Conservation (phyloP, 2,113 vertebrate genomes). For the Macrotus californicus region DNA sequence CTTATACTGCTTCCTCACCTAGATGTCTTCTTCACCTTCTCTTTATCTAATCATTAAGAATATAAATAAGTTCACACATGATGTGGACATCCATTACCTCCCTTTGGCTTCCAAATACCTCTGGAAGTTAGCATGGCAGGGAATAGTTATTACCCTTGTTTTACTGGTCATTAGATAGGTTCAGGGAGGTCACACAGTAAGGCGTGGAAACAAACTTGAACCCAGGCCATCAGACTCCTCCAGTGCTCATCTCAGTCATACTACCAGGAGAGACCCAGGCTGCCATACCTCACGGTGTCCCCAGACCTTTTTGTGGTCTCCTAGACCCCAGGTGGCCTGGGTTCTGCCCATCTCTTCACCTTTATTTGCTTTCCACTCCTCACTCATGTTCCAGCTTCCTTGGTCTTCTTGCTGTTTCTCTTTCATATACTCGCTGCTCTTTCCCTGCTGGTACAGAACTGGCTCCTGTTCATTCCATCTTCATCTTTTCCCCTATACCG, state of each 20-base stretch:
- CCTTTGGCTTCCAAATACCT: not conserved
- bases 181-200: not conserved
- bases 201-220: not conserved
- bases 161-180: not conserved
- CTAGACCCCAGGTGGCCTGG: not conserved
- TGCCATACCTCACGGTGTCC: not conserved
- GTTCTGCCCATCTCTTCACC: not conserved
- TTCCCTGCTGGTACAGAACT: not conserved
- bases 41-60: not conserved
- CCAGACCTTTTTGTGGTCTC: not conserved
- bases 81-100: not conserved
- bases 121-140: not conserved
- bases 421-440: rapidly evolving
- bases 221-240: not conserved
- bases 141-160: not conserved
- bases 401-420: not conserved
- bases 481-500: not conserved
- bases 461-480: too few species aligned
- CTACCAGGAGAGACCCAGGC: not conserved
- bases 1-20: not conserved
- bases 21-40: not conserved
- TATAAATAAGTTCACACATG: not conserved
- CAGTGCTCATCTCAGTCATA: not conserved
- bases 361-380: not conserved
- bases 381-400: not conserved